Conservation (phyloP, 2,797 vertebrate genomes). For the Antrozous pallidus region DNA sequence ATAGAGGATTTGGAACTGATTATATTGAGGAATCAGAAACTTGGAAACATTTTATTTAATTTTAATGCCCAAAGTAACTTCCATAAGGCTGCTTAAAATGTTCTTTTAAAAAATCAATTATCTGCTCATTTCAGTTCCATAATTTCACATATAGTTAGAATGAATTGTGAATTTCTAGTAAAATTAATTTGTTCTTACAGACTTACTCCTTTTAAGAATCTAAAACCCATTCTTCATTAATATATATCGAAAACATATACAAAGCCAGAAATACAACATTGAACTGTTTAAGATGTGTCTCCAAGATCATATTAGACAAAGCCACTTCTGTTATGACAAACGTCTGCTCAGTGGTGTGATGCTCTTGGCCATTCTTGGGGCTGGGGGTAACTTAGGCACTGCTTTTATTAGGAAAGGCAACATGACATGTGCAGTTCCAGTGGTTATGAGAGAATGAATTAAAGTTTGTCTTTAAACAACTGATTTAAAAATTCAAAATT, state of each 20-base stretch:
- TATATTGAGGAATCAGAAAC: constrained; percentile 8
- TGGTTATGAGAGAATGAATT: not conserved
- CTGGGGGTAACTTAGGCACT: not conserved
- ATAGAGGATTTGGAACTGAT: not conserved
- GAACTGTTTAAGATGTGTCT: not conserved
- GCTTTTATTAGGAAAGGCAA: not conserved
- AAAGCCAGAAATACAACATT: not conserved
- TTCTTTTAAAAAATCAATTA: not conserved
- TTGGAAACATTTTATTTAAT: not conserved
- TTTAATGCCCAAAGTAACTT: not conserved
- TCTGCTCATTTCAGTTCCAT: not conserved
- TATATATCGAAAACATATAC: not conserved
- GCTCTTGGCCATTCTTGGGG: not conserved
- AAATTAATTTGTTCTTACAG: not conserved
- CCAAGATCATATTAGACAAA: not conserved
- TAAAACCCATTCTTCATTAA: not conserved
- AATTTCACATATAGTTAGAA: not conserved
- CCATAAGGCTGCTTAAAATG: not conserved
- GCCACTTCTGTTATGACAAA: not conserved
- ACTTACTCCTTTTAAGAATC: not conserved
- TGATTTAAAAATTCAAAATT: not conserved
- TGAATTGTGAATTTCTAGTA: not conserved
- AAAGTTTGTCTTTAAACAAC: not conserved
- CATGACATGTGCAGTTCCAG: fast-evolving
- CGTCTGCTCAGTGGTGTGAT: not conserved